phyloP scores from a whole-genome alignment of 2,797 vertebrate genomes.

The Hephaestus fuliginosus region DNA sequence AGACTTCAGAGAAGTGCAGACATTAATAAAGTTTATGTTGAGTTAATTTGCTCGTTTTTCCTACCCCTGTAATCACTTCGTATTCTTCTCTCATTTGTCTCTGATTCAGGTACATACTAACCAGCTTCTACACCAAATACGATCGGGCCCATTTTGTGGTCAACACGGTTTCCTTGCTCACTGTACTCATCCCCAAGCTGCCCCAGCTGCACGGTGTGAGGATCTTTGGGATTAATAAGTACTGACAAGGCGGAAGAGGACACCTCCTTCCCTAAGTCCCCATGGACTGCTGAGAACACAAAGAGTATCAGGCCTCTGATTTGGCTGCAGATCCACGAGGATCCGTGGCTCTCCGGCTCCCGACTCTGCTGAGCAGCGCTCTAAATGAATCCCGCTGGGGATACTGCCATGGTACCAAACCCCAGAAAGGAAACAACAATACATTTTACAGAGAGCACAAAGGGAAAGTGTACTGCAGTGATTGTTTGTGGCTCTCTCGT shows the following conservation, averaged over 20 bases:
- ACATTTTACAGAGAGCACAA: conserved; percentile 45
- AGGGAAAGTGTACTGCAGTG: conserved; percentile 46
- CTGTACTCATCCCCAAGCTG: conserved; percentile 96
- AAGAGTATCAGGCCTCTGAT: conserved; percentile 52
- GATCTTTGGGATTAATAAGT: conserved; percentile 98
- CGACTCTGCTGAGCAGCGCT: conserved; percentile 51
- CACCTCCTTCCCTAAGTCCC: conserved; percentile 50
- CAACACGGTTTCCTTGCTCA: conserved; percentile 94
- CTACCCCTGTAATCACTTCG: background rate
- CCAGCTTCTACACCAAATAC: conserved; percentile 99
- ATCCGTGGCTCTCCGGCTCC: conserved; percentile 47
- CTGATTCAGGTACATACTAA: conserved; percentile 92
- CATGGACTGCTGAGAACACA: conserved; percentile 52
- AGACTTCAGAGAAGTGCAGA: background rate
- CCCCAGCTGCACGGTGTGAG: conserved; percentile 97
- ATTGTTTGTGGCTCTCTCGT: conserved; percentile 30
- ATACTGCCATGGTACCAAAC: conserved; percentile 65
- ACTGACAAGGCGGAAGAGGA: conserved; percentile 85
- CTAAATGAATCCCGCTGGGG: conserved; percentile 64
- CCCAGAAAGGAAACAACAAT: conserved; percentile 40
- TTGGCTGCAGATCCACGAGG: conserved; percentile 57
- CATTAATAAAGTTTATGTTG: background rate
- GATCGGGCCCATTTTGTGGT: conserved; percentile 94
- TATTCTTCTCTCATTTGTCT: background rate
- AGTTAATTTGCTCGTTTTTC: background rate